Evolutionary conservation across 2,113 vertebrate genomes (phyloP).

Genomic region (Pogonocichla stellata): DNA sequence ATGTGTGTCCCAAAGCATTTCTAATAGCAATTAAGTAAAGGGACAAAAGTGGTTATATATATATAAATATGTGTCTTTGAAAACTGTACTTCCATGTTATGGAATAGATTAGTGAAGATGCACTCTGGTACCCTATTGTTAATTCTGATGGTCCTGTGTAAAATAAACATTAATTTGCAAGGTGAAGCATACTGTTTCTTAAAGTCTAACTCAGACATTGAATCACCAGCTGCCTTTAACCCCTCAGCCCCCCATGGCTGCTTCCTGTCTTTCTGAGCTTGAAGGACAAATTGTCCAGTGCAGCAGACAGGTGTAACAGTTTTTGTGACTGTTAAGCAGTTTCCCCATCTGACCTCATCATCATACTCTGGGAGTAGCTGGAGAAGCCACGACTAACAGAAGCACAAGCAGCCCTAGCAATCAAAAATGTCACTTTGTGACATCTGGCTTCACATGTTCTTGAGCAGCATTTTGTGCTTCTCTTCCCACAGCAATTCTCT

Average conservation of each 20-base stretch:
- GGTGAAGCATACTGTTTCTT: constrained; percentile 4
- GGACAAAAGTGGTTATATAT: background rate
- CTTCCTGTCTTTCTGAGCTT: background rate
- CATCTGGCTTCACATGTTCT: background rate
- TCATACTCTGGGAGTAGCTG: background rate
- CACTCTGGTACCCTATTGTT: background rate
- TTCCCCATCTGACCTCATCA: background rate
- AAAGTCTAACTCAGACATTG: constrained; percentile 22
- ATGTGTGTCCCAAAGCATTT: background rate
- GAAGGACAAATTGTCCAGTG: background rate
- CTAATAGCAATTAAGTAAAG: background rate
- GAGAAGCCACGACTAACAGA: background rate
- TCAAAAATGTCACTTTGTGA: background rate
- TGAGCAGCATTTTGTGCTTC: background rate
- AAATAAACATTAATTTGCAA: constrained; percentile 54
- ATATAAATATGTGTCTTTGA: background rate
- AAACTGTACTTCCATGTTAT: background rate
- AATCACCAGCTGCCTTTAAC: constrained; percentile 43
- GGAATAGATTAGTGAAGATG: background rate
- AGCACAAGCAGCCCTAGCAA: background rate
- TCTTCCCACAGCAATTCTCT: background rate
- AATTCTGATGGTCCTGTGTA: background rate
- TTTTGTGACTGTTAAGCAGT: background rate
- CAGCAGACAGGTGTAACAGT: background rate
- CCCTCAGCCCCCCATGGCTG: background rate